A percentile compares a stretch with the other conserved stretches of the same genome.
Evolutionary conservation across 1,140 invertebrate genomes (phyloP).

Genomic region (Solen grandis): DNA sequence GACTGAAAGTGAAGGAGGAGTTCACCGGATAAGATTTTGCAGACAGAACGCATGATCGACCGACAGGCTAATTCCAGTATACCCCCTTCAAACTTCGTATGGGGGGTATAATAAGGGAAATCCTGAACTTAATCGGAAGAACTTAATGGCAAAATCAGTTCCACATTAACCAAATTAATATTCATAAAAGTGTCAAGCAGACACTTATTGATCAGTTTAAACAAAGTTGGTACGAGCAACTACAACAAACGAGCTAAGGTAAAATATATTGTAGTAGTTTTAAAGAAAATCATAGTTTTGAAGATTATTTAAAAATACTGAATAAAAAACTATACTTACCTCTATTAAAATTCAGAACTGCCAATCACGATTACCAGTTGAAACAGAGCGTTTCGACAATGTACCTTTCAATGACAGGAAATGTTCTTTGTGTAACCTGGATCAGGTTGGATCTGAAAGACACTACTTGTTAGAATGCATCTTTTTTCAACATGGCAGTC

Average conservation of each 20-base stretch:
- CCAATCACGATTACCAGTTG: slow-evolving; percentile 15
- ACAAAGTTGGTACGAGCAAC: slow-evolving; percentile 1
- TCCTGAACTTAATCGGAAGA: not conserved
- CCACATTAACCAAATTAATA: not conserved
- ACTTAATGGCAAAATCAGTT: slow-evolving; percentile 18
- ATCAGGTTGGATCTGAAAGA: not conserved
- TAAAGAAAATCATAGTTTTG: no score
- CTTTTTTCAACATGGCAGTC: not conserved
- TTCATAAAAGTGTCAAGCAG: slow-evolving; percentile 12
- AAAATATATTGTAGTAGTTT: slow-evolving; percentile 23
- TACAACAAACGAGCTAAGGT: slow-evolving; percentile 2
- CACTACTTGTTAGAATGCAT: slow-evolving; percentile 11
- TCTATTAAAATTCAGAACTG: slow-evolving; percentile 6
- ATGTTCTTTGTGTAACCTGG: not conserved
- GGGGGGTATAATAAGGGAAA: slow-evolving; percentile 37
- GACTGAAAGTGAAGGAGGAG: no score
- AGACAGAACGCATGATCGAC: no score
- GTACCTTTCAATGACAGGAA: slow-evolving; percentile 9
- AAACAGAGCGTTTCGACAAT: slow-evolving; percentile 9
- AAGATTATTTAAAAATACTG: no score
- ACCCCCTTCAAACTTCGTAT: no score
- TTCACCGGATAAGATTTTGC: no score
- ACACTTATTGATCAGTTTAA: slow-evolving; percentile 28
- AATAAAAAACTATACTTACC: slow-evolving; percentile 7
- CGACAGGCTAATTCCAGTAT: no score